Evolutionary conservation across 2,797 vertebrate species (phyloP).

Genomic region (Periophthalmus magnuspinnatus): DNA sequence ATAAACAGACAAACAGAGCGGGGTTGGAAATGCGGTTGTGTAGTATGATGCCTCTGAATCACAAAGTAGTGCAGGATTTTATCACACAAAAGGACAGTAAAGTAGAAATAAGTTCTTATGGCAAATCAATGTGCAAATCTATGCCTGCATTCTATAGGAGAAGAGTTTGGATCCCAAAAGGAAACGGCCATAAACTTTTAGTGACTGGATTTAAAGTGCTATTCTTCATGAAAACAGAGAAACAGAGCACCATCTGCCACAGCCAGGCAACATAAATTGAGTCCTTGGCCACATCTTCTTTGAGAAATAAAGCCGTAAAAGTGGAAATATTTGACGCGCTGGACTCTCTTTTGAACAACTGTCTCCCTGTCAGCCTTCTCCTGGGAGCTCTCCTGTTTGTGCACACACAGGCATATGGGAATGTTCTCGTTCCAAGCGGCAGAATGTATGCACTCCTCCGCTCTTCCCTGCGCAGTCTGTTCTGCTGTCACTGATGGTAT

Average conservation of each 20-base stretch:
- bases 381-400: conserved; percentile 18
- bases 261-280: conserved; percentile 27
- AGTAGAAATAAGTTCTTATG: not conserved
- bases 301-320: conserved; percentile 34
- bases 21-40: not conserved
- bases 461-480: conserved; percentile 36
- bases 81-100: too few relatives aligned
- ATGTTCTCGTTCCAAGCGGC: conserved; percentile 35
- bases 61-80: not conserved
- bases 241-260: conserved; percentile 22
- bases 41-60: not conserved
- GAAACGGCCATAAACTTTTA: conserved; percentile 21
- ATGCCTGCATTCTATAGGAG: not conserved
- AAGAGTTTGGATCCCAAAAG: not conserved
- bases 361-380: conserved; percentile 40
- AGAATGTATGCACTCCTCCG: conserved; percentile 30
- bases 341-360: conserved; percentile 28
- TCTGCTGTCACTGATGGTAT: conserved; percentile 53
- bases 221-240: conserved; percentile 19
- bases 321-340: conserved; percentile 40
- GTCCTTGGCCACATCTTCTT: conserved; percentile 28
- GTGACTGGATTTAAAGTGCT: conserved; percentile 12
- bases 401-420: conserved; percentile 50
- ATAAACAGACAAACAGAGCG: not conserved
- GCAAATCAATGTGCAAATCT: not conserved